phyloP scores from a whole-genome alignment of 2,113 vertebrate species.

The Collichthys lucidus region DNA sequence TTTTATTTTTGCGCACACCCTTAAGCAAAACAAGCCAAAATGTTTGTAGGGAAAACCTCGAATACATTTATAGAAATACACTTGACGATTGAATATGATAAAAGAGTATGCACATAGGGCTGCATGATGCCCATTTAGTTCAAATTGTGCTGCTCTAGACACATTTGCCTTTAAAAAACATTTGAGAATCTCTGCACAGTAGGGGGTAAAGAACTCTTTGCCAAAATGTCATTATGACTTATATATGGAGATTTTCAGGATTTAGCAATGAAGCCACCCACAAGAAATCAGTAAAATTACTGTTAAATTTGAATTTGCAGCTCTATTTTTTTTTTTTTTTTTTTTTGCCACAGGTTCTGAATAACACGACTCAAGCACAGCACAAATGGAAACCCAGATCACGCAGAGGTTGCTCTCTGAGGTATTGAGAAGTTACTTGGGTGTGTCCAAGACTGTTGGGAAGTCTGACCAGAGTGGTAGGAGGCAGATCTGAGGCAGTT shows the following conservation, averaged over 20 bases:
- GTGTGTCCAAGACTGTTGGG: neutral
- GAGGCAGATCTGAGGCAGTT: too few species aligned
- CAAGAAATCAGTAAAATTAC: neutral
- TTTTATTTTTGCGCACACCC: conserved; percentile 5
- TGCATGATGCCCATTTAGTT: neutral
- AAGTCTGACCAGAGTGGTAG: too few species aligned
- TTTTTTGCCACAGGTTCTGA: too few species aligned
- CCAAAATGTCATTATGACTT: neutral
- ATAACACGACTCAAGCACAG: too few species aligned
- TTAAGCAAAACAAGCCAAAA: neutral
- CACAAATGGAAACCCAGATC: too few species aligned
- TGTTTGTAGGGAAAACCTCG: neutral
- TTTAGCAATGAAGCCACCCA: neutral
- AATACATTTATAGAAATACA: neutral
- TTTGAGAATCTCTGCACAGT: neutral
- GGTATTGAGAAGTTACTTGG: too few species aligned
- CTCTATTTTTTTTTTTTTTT: too few species aligned
- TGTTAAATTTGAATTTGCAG: neutral
- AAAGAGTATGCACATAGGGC: neutral
- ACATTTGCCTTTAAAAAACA: neutral
- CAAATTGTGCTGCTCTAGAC: neutral
- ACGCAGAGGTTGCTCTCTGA: too few species aligned
- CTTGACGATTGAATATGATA: neutral
- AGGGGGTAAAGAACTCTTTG: neutral
- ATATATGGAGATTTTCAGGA: neutral